phyloP scores from a whole-genome alignment of 2,888 invertebrate genomes.

The Cremastinae sp. region DNA sequence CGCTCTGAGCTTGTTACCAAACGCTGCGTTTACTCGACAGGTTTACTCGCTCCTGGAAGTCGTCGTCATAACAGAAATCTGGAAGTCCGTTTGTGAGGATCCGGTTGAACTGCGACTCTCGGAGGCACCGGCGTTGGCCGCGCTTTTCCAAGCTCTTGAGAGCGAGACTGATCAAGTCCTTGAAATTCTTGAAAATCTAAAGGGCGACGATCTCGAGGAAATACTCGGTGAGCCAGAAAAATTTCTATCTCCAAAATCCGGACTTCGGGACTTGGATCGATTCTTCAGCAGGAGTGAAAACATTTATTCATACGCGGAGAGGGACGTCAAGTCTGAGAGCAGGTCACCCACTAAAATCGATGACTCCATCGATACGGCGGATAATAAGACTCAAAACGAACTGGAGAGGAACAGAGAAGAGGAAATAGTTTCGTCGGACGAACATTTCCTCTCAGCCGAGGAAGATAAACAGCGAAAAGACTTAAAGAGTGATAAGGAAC shows the following conservation, averaged over 20 bases:
- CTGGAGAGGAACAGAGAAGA: conserved; percentile 6
- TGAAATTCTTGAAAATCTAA: conserved; percentile 58
- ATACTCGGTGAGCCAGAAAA: conserved; percentile 21
- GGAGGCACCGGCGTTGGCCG: conserved; percentile 66
- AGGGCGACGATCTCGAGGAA: conserved; percentile 35
- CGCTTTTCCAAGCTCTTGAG: conserved; percentile 71
- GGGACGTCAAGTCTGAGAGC: conserved; percentile 4
- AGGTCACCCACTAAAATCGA: conserved; percentile 10
- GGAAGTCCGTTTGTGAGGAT: conserved; percentile 78
- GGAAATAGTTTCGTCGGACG: conserved; percentile 25
- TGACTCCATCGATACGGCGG: neutral
- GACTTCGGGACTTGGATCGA: neutral
- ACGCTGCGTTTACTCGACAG: conserved; percentile 82
- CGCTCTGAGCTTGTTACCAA: conserved; percentile 81
- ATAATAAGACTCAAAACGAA: conserved; percentile 10
- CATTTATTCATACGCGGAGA: conserved; percentile 14
- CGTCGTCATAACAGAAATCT: conserved; percentile 83
- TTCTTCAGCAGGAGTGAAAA: conserved; percentile 12
- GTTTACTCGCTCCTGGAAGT: conserved; percentile 84
- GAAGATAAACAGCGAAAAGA: conserved; percentile 33
- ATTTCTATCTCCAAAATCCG: neutral
- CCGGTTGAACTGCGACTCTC: conserved; percentile 33
- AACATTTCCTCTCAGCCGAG: conserved; percentile 41
- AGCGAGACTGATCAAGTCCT: conserved; percentile 70
- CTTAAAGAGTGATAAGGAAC: conserved; percentile 17